Base-by-base conservation (phyloP, 1,140 invertebrate genomes). In the Atta texana region DNA sequence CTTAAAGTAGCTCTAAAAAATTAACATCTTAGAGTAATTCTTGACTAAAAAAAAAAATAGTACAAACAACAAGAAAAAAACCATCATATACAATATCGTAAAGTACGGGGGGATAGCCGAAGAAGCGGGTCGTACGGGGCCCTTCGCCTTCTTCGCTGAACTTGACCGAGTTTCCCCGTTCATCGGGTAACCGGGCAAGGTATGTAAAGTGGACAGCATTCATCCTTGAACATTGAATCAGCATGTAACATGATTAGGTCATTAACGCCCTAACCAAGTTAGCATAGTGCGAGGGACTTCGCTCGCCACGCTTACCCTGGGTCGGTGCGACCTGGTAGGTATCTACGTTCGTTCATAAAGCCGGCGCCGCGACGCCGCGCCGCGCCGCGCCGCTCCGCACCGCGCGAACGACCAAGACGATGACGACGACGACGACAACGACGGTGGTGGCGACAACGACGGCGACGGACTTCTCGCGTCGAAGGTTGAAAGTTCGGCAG, bases 181-280 rank as follows among this genome's bases (percentile, higher is more conserved):
- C 91, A 94, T 92, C 90, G 90, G 92, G 93, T 94, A 94, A 94
- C 91, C 92, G 92, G 91, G 92, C 92, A 94, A 94, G 94, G 94
- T 94, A 94, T 94, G 94, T 94, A 95, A 95, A 94, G 94, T 95
- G 94, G 94, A 95, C 94, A 95, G 93, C 94, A 95, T 95, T 95
- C 94, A 95, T 95, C 94, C 94, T 95, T 94, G 93, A 95, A 95
- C 94, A 95, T 95, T 95, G 94, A 95, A 95, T 95, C 94, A 95
- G 94, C 93, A 95, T 95, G 94, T 95, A 95, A 95, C 94, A 95
- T 95, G 94, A 95, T 95, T 95, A 95, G 94, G 92, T 94, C 94
- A 95, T 95, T 95, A 95, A 94, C 92, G 93, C 93, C 91, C 91
- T 94, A 95, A 95, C 92, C 94, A 93, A 95, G 94, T 95, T 95